Conservation (phyloP, 2,797 vertebrate species). For the Rhabdophis nuchalis region DNA sequence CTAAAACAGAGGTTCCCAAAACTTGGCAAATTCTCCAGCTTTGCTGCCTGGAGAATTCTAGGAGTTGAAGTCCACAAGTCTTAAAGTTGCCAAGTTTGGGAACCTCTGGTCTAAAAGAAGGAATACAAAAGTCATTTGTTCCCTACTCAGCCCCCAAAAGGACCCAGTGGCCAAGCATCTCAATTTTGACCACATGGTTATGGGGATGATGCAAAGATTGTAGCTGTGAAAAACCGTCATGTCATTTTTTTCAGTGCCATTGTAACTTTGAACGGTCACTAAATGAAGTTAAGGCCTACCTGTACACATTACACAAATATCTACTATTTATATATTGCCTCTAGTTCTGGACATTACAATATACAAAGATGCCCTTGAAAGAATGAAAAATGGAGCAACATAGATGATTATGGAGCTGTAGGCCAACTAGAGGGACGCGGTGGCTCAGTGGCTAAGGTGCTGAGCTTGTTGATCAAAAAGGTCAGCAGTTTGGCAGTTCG, state of each 20-base stretch:
- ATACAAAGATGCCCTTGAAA: not conserved
- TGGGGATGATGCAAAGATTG: not conserved
- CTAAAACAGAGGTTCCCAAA: too few relatives aligned
- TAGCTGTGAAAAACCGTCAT: not conserved
- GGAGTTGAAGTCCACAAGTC: too few relatives aligned
- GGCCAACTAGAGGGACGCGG: not conserved
- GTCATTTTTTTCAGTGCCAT: not conserved
- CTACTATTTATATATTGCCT: not conserved
- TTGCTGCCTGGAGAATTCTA: too few relatives aligned
- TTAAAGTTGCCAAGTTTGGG: too few relatives aligned
- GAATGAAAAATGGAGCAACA: not conserved
- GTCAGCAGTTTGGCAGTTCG: too few relatives aligned
- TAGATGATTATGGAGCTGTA: not conserved
- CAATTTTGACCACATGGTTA: not conserved
- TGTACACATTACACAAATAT: not conserved
- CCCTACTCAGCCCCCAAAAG: not conserved
- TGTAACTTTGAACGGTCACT: not conserved
- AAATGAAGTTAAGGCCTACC: not conserved
- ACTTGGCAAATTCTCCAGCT: too few relatives aligned
- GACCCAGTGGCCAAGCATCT: not conserved
- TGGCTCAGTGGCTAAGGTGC: too few relatives aligned
- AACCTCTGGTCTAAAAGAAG: not conserved
- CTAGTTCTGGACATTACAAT: not conserved
- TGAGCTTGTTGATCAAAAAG: too few relatives aligned
- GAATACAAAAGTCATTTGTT: not conserved